Conservation (phyloP, 1,140 invertebrate genomes). For the Drosophila repleta region DNA sequence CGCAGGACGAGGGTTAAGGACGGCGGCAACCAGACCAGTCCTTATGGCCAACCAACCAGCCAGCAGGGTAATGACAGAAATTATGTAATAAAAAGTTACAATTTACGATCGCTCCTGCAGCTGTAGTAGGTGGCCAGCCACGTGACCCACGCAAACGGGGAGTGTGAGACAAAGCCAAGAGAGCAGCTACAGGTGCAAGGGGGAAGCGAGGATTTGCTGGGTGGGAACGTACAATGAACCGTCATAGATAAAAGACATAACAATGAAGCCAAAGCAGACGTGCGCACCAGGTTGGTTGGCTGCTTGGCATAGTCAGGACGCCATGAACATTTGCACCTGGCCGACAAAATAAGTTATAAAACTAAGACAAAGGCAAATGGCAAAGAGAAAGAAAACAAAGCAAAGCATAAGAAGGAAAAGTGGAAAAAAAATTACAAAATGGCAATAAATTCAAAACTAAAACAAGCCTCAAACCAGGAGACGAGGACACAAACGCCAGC, state of each 20-base stretch:
- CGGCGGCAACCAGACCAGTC: constrained; percentile 23
- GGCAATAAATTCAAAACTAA: constrained; percentile 82
- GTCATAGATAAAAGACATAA: constrained; percentile 80
- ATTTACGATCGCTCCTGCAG: constrained; percentile 72
- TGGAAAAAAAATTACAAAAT: constrained; percentile 68
- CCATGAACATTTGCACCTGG: constrained; percentile 74
- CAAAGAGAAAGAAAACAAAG: constrained; percentile 16
- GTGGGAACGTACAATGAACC: constrained; percentile 69
- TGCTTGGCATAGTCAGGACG: constrained; percentile 15
- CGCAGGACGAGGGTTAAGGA: constrained; percentile 64
- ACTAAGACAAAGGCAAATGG: constrained; percentile 65
- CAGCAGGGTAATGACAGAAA: constrained; percentile 80
- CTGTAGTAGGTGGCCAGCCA: constrained; percentile 30
- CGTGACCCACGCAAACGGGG: constrained; percentile 52
- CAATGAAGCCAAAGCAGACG: constrained; percentile 74
- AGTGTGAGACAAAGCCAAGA: constrained; percentile 13
- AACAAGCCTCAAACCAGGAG: constrained; percentile 58
- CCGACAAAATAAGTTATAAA: constrained; percentile 76
- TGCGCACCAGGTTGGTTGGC: constrained; percentile 45
- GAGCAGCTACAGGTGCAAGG: constrained; percentile 65
- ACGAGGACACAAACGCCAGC: constrained; percentile 15
- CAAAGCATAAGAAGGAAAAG: constrained; percentile 23
- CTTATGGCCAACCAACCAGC: constrained; percentile 47
- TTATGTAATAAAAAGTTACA: constrained; percentile 83
- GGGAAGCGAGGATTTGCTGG: constrained; percentile 18